A percentile compares a stretch with the other conserved stretches of the same genome.
Evolutionary conservation across 2,797 vertebrate genomes (phyloP).

Genomic region (Micropoecilia bifurca): DNA sequence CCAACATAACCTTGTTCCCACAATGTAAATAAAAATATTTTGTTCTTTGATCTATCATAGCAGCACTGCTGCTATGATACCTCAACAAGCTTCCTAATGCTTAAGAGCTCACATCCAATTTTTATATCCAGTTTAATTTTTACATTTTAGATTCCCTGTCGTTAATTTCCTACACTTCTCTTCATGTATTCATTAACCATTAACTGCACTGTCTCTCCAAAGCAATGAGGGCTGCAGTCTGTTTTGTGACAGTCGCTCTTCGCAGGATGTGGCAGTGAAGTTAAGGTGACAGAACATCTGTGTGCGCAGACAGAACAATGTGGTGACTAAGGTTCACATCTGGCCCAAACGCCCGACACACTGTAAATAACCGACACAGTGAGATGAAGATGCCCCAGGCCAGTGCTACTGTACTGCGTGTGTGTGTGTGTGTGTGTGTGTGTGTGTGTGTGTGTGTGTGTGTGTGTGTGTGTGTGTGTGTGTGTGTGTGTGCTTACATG

Average conservation of each 20-base stretch:
- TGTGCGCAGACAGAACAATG: slow-evolving; percentile 49
- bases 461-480: background rate
- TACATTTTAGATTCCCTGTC: background rate
- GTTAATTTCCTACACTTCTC: slow-evolving; percentile 1
- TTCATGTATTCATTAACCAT: background rate
- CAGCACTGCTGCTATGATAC: no score
- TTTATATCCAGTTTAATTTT: background rate
- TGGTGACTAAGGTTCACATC: slow-evolving; percentile 60
- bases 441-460: slow-evolving; percentile 6
- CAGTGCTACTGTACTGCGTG: slow-evolving; percentile 47
- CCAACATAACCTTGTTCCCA: background rate
- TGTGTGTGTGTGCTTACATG: slow-evolving; percentile 12
- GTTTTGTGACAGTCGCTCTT: slow-evolving; percentile 54
- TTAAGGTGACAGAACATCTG: slow-evolving; percentile 27
- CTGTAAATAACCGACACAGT: slow-evolving; percentile 80
- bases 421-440: background rate
- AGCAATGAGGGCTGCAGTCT: slow-evolving; percentile 23
- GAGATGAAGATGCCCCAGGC: slow-evolving; percentile 56
- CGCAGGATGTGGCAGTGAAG: slow-evolving; percentile 25
- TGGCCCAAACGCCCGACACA: slow-evolving; percentile 61
- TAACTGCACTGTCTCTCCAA: slow-evolving; percentile 4
- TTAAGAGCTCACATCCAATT: slow-evolving; percentile 31
- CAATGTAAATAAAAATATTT: background rate
- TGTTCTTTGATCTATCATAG: background rate
- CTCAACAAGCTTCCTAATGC: slow-evolving; percentile 18